Conservation (phyloP, 1,140 invertebrate genomes). For the Maconellicoccus hirsutus region DNA sequence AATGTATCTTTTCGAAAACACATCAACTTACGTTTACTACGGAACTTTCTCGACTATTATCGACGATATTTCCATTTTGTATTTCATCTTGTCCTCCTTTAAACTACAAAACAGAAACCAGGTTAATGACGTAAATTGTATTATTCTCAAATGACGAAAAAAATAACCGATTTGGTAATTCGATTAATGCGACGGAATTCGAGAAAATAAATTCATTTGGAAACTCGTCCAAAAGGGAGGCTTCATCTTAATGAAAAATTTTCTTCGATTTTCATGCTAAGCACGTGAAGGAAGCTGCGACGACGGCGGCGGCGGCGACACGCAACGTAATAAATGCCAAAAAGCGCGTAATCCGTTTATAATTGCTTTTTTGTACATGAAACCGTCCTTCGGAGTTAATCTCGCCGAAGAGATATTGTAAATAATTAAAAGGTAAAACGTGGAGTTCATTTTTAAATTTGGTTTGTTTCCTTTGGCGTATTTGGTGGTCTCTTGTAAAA, state of each 20-base stretch:
- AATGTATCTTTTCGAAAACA: too few species aligned
- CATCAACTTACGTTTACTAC: background rate
- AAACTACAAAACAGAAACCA: background rate
- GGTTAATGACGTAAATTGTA: background rate
- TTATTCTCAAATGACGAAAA: background rate
- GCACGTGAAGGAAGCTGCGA: background rate
- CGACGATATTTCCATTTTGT: slow-evolving; percentile 17
- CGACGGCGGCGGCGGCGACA: too few species aligned
- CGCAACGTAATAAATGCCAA: background rate
- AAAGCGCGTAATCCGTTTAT: background rate
- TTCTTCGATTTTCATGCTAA: background rate
- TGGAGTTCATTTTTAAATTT: too few species aligned
- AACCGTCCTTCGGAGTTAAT: background rate
- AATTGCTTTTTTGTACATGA: background rate
- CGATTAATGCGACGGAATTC: too few species aligned
- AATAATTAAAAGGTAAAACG: background rate
- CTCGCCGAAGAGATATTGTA: background rate
- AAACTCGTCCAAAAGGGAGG: background rate
- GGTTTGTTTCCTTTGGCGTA: too few species aligned
- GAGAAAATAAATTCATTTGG: too few species aligned
- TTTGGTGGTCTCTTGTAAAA: too few species aligned
- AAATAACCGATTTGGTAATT: too few species aligned
- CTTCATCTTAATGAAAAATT: background rate
- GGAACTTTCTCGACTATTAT: slow-evolving; percentile 11
- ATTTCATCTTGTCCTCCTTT: slow-evolving; percentile 14